These are phyloP conservation scores for Agonopterix subpropinquella DNA, from an alignment of 2,888 invertebrate species.

Conservation along the genomic window DNA sequence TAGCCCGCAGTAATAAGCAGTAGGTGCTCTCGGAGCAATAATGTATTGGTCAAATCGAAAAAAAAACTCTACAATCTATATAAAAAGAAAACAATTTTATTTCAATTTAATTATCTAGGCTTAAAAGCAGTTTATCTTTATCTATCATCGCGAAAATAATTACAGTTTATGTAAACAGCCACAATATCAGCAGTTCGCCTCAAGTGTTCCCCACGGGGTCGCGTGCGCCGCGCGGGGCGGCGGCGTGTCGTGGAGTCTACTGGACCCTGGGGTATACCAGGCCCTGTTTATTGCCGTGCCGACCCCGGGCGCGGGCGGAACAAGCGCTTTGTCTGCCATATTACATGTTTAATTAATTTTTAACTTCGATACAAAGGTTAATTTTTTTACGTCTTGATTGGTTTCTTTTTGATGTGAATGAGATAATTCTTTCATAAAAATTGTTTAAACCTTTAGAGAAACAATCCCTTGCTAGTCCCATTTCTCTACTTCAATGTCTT, in stretches of 20 bases:
- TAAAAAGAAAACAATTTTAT: constrained; percentile 13
- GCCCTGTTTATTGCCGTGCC: constrained; percentile 37
- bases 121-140: constrained; percentile 15
- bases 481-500: no score
- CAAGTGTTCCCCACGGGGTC: constrained; percentile 62
- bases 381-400: no score
- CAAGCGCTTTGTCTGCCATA: constrained; percentile 9
- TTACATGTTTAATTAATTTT: constrained; percentile 59
- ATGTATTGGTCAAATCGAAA: no score
- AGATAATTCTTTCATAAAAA: no score
- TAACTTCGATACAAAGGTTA: no score
- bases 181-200: constrained; percentile 33
- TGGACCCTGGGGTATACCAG: constrained; percentile 24
- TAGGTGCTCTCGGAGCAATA: no score
- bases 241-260: constrained; percentile 24
- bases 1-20: no score
- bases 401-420: no score
- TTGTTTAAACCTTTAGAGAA: no score
- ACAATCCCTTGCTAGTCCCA: no score
- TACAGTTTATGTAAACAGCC: constrained; percentile 34
- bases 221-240: constrained; percentile 39
- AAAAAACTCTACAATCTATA: no score
- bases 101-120: no score
- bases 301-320: neutral
- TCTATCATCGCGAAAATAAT: constrained; percentile 33